A percentile compares a stretch with the other conserved stretches of the same genome.
These are phyloP conservation scores for Lasaia peninsularis DNA, from an alignment of 1,140 invertebrate genomes.

Conservation along the genomic window DNA sequence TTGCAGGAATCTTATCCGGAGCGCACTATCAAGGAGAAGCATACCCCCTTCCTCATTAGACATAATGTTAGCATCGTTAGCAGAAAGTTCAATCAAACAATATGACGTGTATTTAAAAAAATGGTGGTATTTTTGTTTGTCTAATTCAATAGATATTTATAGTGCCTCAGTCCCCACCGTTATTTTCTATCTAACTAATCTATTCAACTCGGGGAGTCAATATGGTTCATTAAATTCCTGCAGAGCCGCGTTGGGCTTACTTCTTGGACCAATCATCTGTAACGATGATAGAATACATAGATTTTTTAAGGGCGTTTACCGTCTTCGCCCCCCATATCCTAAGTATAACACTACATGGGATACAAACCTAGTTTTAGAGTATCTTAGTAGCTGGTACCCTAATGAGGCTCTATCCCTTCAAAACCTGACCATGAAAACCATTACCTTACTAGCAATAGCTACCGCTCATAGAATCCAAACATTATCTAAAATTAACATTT, in stretches of 20 bases:
- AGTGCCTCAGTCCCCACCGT: neutral
- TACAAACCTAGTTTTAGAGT: too few relatives aligned
- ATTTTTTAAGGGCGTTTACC: too few relatives aligned
- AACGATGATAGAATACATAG: neutral
- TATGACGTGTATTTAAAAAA: conserved; percentile 18
- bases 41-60: conserved; percentile 9
- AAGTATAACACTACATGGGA: too few relatives aligned
- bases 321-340: too few relatives aligned
- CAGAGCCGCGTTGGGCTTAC: neutral
- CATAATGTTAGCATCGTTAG: conserved; percentile 22
- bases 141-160: too few relatives aligned
- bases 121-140: neutral
- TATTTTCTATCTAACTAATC: neutral
- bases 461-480: neutral
- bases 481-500: neutral
- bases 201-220: neutral
- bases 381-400: too few relatives aligned
- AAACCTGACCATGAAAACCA: neutral
- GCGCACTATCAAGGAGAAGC: neutral
- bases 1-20: conserved; percentile 21
- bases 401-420: too few relatives aligned
- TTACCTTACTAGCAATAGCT: neutral
- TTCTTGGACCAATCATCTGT: conserved; percentile 1
- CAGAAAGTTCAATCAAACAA: conserved; percentile 21
- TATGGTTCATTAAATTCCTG: neutral